Percentiles rank a stretch among this genome's conserved stretches.
phyloP scores from a whole-genome alignment of 1,140 invertebrate species.

The Camponotus floridanus region DNA sequence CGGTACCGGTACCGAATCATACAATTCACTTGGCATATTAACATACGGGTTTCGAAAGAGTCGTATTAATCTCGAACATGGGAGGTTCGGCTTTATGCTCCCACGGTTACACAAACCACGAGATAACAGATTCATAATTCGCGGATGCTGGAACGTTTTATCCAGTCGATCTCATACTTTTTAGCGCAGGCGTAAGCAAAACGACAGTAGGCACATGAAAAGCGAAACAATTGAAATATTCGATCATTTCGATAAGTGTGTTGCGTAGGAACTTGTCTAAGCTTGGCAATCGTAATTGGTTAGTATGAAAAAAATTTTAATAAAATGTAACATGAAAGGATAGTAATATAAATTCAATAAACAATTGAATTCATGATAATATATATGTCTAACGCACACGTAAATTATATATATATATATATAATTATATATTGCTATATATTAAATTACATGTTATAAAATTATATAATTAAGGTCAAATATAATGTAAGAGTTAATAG shows the following conservation, averaged over 20 bases:
- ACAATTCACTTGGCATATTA: constrained; percentile 50
- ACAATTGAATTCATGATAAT: constrained; percentile 8
- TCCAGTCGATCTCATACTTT: constrained; percentile 34
- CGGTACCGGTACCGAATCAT: constrained; percentile 56
- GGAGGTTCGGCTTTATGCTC: constrained; percentile 17
- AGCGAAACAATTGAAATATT: background rate
- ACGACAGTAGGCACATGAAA: background rate
- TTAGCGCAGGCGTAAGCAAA: constrained; percentile 28
- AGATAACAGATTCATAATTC: constrained; percentile 38
- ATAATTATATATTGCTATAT: background rate
- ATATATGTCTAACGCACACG: too few species aligned
- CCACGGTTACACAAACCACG: constrained; percentile 26
- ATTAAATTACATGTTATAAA: constrained; percentile 6
- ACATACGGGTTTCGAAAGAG: constrained; percentile 58
- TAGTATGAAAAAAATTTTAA: background rate
- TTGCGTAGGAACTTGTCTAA: background rate
- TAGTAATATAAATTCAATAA: background rate
- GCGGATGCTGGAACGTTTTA: constrained; percentile 35
- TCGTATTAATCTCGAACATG: constrained; percentile 54
- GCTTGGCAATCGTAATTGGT: background rate
- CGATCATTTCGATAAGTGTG: too few species aligned
- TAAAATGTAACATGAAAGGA: background rate
- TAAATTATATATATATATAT: background rate
- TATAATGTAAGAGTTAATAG: background rate
- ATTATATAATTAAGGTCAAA: background rate